Evolutionary conservation across 2,113 vertebrate genomes (phyloP).

Genomic region (Ailurus styani): DNA sequence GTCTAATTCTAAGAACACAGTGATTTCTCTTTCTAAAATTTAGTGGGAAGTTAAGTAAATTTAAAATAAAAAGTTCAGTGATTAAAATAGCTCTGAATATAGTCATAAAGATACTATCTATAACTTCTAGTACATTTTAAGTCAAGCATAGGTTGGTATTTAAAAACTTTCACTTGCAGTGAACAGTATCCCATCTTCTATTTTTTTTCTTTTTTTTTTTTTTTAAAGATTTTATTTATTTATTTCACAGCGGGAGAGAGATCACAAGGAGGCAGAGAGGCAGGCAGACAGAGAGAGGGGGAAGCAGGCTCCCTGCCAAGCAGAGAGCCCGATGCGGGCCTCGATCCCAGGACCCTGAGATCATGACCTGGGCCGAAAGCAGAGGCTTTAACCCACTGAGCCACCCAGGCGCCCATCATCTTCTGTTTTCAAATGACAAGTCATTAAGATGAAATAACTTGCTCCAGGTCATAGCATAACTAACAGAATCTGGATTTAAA

Average conservation of each 20-base stretch:
- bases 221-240: no score
- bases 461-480: background rate
- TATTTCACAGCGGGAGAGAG: no score
- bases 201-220: no score
- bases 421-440: conserved; percentile 33
- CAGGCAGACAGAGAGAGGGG: no score
- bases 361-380: no score
- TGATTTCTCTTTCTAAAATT: conserved; percentile 68
- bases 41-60: conserved; percentile 56
- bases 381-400: no score
- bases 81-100: conserved; percentile 35
- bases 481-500: background rate
- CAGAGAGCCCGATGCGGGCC: no score
- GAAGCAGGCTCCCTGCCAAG: no score
- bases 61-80: conserved; percentile 51
- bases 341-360: no score
- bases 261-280: no score
- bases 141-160: background rate
- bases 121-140: conserved; percentile 59
- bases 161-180: conserved; percentile 35
- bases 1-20: conserved; percentile 73
- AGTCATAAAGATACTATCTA: conserved; percentile 37
- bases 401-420: no score
- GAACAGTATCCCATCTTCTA: conserved; percentile 15
- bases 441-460: background rate